Percentiles rank a stretch among this genome's conserved stretches.
These are phyloP conservation scores for Poeciliopsis turrubarensis DNA, from an alignment of 2,113 vertebrate genomes.

Conservation along the genomic window DNA sequence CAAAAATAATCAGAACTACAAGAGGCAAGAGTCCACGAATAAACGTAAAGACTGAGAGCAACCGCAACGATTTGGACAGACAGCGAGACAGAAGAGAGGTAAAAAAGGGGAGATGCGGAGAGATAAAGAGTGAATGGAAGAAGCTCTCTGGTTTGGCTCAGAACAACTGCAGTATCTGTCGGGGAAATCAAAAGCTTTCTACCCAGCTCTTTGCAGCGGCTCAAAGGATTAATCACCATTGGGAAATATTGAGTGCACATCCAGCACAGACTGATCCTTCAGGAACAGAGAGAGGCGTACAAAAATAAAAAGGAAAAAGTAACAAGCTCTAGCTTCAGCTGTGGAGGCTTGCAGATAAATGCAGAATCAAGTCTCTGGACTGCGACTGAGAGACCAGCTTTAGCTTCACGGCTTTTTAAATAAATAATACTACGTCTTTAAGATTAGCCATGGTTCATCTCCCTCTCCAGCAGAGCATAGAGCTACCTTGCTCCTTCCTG, in stretches of 20 bases:
- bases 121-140: slow-evolving; percentile 38
- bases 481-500: slow-evolving; percentile 51
- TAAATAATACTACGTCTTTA: slow-evolving; percentile 81
- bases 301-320: slow-evolving; percentile 47
- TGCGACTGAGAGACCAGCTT: slow-evolving; percentile 68
- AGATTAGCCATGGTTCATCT: slow-evolving; percentile 79
- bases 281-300: slow-evolving; percentile 33
- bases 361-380: slow-evolving; percentile 61
- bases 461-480: slow-evolving; percentile 62
- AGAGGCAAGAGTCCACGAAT: slow-evolving; percentile 24
- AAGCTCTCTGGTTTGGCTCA: slow-evolving; percentile 47
- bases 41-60: slow-evolving; percentile 13
- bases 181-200: slow-evolving; percentile 68
- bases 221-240: slow-evolving; percentile 79
- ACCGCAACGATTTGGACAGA: slow-evolving; percentile 12
- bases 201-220: slow-evolving; percentile 51
- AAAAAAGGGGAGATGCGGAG: not conserved
- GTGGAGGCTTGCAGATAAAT: slow-evolving; percentile 60
- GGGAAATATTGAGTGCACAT: slow-evolving; percentile 74
- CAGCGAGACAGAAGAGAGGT: not conserved
- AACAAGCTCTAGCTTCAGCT: slow-evolving; percentile 49
- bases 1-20: slow-evolving; percentile 25
- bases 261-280: slow-evolving; percentile 63
- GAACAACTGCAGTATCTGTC: slow-evolving; percentile 71
- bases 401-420: slow-evolving; percentile 78